phyloP scores from a whole-genome alignment of 2,113 vertebrate genomes.

The Carassius auratus region DNA sequence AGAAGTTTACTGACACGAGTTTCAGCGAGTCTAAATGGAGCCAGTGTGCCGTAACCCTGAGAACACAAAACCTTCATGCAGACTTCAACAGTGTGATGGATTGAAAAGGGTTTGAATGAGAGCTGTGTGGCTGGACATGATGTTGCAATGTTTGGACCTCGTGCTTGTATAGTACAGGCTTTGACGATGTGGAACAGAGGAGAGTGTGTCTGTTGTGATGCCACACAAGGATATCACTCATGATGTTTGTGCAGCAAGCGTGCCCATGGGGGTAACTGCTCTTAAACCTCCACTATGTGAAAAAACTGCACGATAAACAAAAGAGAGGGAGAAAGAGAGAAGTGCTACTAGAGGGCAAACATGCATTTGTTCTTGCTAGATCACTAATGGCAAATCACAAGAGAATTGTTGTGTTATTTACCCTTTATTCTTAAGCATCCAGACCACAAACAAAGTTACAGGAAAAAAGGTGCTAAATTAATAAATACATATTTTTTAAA shows the following conservation, averaged over 20 bases:
- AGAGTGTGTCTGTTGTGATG: slow-evolving; percentile 16
- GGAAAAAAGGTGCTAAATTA: neutral
- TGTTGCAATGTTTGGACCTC: slow-evolving; percentile 27
- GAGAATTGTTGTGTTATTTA: neutral
- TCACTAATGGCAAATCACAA: neutral
- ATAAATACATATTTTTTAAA: neutral
- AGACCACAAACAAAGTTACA: neutral
- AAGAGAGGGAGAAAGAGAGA: neutral
- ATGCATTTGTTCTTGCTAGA: neutral
- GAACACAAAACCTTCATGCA: slow-evolving; percentile 35
- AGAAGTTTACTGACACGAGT: slow-evolving; percentile 4
- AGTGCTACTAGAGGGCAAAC: neutral
- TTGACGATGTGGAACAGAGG: slow-evolving; percentile 10
- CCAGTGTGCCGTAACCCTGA: slow-evolving; percentile 8
- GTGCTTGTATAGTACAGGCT: neutral
- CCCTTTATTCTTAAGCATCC: neutral
- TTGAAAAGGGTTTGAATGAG: slow-evolving; percentile 34
- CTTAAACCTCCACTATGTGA: neutral
- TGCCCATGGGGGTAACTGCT: neutral
- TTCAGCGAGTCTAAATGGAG: slow-evolving; percentile 18
- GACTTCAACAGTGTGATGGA: slow-evolving; percentile 33
- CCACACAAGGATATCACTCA: slow-evolving; percentile 12
- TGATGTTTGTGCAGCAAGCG: neutral
- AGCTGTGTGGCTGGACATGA: neutral
- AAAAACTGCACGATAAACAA: neutral